Base-by-base conservation (phyloP, 2,888 invertebrate species). In the Nemapogon koenigi region DNA sequence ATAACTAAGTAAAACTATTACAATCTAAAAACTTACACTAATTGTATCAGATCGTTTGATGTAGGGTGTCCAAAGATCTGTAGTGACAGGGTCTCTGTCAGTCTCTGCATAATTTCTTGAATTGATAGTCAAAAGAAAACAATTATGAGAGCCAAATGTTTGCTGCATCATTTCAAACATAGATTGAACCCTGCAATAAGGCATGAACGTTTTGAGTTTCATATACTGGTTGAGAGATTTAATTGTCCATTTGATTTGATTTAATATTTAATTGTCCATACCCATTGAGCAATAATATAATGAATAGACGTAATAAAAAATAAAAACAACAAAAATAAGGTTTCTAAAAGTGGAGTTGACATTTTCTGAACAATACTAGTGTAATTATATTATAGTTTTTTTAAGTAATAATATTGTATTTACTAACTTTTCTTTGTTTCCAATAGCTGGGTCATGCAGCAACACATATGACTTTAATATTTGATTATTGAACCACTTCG, bases 71-170 rank as follows among this genome's bases (percentile, higher is more conserved):
- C 97, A 97, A 11, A 89, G 89, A 73, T 97, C 95, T 7, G 89
- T 14, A 57, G 41, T 26, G 57, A 87, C 66, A 58, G 86, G 83
- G 41, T 71, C 71, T 32, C 67, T 70, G 39, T 75, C 67, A 16
- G 68, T 60, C 32, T 82, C 76, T 35, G 79, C 71, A 13, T 82
- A 81, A 35, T 81, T 83, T 50, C 87, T 83, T 1, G 97, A 96
- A 72, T 97, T 98, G 45, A 97, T 89, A 61, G 88, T 86, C 40
- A 98, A 76, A 53, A 97, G 80, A 61, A 96, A 95, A 65, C 97
- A 97, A 59, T 90, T 89, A 51, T 86, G 83, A 25, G 86, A 83
- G 8, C 97, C 97, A 76, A 93, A 97, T 10, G 89, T 87, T 37
- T 89, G 86, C 69, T 94, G 93, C 61, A 98, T 83, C 45, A 86